Base-by-base conservation (phyloP, 2,797 vertebrate genomes). In the Pristis pectinata region DNA sequence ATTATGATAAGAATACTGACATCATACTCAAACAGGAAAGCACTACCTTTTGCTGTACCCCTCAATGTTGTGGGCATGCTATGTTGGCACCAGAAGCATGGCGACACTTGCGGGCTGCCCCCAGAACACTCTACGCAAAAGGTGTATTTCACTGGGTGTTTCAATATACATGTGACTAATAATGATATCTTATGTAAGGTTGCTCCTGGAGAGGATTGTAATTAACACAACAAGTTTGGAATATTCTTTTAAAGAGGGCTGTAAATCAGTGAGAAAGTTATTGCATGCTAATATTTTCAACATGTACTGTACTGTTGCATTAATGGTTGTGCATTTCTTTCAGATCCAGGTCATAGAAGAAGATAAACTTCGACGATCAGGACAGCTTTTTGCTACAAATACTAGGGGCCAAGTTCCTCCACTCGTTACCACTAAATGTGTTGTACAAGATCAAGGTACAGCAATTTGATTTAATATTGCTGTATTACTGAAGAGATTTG, bases 301-400 rank as follows among this genome's bases (percentile, higher is more conserved):
- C 80, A 82, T 4, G 19, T 3, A 44, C 3, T 22, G 4, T 82
- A 41, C 44, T 49, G 44, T 82, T 82, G 37, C 22, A 83, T 64
- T 17, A 44, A 27, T 89, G 41, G 22, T 79, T 44, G 9, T 49
- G 94, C 95, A 94, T 96, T 95, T 83, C 95, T 41, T 67, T 96
- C 95, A 99, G 99, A 99, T 97, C 93, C 98, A 99, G 95, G 98
- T 99, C 79, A 99, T 99, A 13, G 98, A 98, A 95, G 97, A 97
- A 94, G 98, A 99, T 96, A 98, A 97, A 96, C 96, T 95, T 85
- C 97, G 97, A 95, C 96, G 97, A 94, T 98, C 97, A 82, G 98
- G 97, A 17, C 98, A 98, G 94, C 96, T 98, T 79, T 99, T 98
- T 95, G 96, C 95, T 95, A 99, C 99, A 76, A 98, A 98, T 95